Evolutionary conservation across 2,888 invertebrate species (phyloP).

Genomic region (Eudasyphora cyanicolor): DNA sequence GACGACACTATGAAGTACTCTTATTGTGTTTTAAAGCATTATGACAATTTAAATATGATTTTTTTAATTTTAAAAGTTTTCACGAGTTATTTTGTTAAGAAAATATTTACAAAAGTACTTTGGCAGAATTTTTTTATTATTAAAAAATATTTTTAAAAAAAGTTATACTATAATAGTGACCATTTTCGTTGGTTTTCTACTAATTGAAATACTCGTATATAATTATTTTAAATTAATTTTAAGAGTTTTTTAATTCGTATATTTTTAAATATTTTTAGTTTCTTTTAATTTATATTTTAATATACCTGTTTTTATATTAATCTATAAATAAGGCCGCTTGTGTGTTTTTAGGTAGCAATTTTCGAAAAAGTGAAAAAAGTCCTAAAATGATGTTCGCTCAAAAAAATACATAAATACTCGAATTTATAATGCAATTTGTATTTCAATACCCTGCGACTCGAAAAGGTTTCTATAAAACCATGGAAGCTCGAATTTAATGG

Average conservation of each 20-base stretch:
- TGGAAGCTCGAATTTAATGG: constrained; percentile 13
- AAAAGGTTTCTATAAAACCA: not conserved
- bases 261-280: too few relatives aligned
- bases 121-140: constrained; percentile 36
- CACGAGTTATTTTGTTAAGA: not conserved
- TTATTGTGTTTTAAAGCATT: not conserved
- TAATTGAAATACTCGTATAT: too few relatives aligned
- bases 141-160: not conserved
- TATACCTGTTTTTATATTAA: not conserved
- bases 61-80: not conserved
- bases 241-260: too few relatives aligned
- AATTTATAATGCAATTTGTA: not conserved
- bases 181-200: not conserved
- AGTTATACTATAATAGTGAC: not conserved
- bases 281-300: too few relatives aligned
- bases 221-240: too few relatives aligned
- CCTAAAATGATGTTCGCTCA: not conserved
- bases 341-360: not conserved
- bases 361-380: not conserved
- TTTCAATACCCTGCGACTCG: not conserved
- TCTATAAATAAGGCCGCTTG: constrained; percentile 10
- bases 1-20: not conserved
- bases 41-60: not conserved
- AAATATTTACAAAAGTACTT: constrained; percentile 60
- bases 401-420: not conserved